These are phyloP conservation scores for Phalanger gymnotis DNA, from an alignment of 2,797 vertebrate species.

Conservation along the genomic window DNA sequence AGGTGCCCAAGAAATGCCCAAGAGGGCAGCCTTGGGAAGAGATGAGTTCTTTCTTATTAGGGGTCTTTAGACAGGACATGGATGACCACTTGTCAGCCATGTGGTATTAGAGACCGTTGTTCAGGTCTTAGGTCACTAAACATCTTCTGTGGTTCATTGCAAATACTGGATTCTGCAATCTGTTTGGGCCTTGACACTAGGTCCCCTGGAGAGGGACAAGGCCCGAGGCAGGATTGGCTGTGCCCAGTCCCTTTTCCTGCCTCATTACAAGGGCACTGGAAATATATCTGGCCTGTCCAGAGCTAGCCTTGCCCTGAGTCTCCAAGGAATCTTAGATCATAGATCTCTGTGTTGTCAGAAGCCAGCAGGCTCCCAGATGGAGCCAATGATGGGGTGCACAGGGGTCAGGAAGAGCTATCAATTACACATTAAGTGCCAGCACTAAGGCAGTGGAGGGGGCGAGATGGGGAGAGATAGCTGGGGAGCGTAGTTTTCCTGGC, in stretches of 20 bases:
- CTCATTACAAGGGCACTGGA: neutral
- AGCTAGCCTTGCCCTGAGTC: neutral
- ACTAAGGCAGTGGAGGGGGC: neutral
- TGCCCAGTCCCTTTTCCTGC: neutral
- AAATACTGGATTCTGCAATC: neutral
- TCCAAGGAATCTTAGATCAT: neutral
- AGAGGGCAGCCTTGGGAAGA: neutral
- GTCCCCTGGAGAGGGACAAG: neutral
- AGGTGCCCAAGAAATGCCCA: too few relatives aligned
- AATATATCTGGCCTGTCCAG: neutral
- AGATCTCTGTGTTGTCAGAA: neutral
- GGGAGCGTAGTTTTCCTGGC: neutral
- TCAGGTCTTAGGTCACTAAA: neutral
- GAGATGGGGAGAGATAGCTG: too few relatives aligned
- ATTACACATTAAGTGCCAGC: neutral
- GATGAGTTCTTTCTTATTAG: neutral
- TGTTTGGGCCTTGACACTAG: neutral
- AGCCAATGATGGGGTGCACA: neutral
- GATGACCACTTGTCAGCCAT: neutral
- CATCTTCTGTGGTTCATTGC: neutral
- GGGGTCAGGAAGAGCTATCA: neutral
- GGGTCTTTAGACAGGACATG: neutral
- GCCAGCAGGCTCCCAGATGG: neutral
- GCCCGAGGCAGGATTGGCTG: neutral
- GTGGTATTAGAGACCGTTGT: neutral